A percentile compares a stretch with the other conserved stretches of the same genome.
Evolutionary conservation across 2,113 vertebrate species (phyloP).

Genomic region (Leucopternis melanops): DNA sequence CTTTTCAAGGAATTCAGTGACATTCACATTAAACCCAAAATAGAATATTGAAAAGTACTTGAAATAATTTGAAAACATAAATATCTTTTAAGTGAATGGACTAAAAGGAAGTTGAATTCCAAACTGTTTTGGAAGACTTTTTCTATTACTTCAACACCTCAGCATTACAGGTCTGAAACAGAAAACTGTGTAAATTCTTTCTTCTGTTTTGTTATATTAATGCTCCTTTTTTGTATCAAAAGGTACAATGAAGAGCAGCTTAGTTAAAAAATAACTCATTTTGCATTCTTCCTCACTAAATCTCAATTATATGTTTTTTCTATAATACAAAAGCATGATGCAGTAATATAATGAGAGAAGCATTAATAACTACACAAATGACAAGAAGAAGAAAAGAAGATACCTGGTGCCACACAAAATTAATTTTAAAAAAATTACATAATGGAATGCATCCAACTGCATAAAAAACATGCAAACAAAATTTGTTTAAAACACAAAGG

Average conservation of each 20-base stretch:
- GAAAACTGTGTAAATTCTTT: neutral
- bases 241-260: neutral
- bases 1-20: neutral
- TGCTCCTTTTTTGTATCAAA: neutral
- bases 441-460: neutral
- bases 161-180: neutral
- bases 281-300: neutral
- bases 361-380: neutral
- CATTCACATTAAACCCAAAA: neutral
- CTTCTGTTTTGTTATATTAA: neutral
- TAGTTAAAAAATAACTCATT: neutral
- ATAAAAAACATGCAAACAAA: neutral
- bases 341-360: neutral
- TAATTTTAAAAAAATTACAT: neutral
- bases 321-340: neutral
- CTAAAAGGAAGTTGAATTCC: neutral
- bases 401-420: neutral
- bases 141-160: neutral
- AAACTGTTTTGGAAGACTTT: neutral
- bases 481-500: neutral
- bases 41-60: neutral
- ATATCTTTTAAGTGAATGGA: neutral
- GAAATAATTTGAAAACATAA: neutral
- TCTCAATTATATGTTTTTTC: neutral
- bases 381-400: slow-evolving; percentile 19